Percentiles rank a stretch among this genome's conserved stretches.
Evolutionary conservation across 1,140 invertebrate genomes (phyloP).

Genomic region (Odontomachus brunneus): DNA sequence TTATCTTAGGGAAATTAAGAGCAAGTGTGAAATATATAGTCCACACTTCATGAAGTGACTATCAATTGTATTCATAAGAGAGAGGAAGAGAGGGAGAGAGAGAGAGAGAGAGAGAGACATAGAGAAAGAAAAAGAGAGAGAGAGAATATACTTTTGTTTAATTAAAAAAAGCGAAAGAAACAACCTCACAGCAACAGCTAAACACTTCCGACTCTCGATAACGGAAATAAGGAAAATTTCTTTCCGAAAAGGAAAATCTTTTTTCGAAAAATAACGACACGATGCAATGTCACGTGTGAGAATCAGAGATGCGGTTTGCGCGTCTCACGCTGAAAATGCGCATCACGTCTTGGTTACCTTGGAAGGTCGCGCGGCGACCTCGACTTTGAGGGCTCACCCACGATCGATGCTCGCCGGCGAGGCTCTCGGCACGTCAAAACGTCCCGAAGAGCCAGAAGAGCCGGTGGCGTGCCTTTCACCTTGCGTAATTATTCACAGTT

Average conservation of each 20-base stretch:
- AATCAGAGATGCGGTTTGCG: neutral
- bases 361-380: conserved; percentile 68
- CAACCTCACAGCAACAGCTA: no score
- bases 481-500: conserved; percentile 71
- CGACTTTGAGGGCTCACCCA: conserved; percentile 67
- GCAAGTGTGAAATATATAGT: neutral
- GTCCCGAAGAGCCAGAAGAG: conserved; percentile 13
- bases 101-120: no score
- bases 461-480: conserved; percentile 62
- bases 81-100: no score
- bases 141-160: no score
- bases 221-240: no score
- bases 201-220: no score
- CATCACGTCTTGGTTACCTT: conserved; percentile 62
- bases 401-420: conserved; percentile 51
- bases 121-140: no score
- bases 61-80: no score
- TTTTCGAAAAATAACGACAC: neutral
- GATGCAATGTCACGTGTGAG: neutral
- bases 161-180: no score
- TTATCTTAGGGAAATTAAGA: neutral
- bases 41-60: neutral
- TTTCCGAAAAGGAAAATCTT: neutral
- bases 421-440: conserved; percentile 29
- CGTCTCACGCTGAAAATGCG: conserved; percentile 29